Percentiles rank a stretch among this genome's conserved stretches.
phyloP scores from a whole-genome alignment of 2,888 invertebrate genomes.

The Pristionchus exspectatus region DNA sequence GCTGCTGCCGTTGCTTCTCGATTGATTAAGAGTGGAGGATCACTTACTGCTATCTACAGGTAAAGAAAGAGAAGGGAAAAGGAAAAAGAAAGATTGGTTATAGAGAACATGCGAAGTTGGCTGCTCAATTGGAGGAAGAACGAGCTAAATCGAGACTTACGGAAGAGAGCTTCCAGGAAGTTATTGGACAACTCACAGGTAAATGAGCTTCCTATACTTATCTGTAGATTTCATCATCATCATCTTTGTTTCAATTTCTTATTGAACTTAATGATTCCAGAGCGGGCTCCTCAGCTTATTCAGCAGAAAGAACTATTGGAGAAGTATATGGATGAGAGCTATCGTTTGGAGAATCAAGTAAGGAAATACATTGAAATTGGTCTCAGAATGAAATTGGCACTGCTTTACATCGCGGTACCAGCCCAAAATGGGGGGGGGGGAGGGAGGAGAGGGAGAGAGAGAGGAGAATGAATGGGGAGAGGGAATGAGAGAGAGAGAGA shows the following conservation, averaged over 20 bases:
- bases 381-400: too few relatives aligned
- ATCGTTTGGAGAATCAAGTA: slow-evolving; percentile 57
- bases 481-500: too few relatives aligned
- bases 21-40: slow-evolving; percentile 68
- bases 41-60: slow-evolving; percentile 67
- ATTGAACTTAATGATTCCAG: slow-evolving; percentile 36
- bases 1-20: slow-evolving; percentile 72
- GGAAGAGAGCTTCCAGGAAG: slow-evolving; percentile 68
- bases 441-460: too few relatives aligned
- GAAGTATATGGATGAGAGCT: slow-evolving; percentile 58
- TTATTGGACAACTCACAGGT: slow-evolving; percentile 66
- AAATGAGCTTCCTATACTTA: not conserved
- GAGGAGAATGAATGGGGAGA: not conserved
- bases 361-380: too few relatives aligned
- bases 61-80: not conserved
- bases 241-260: not conserved
- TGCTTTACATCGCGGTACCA: too few relatives aligned
- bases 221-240: too few relatives aligned
- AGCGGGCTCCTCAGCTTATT: slow-evolving; percentile 58
- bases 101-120: slow-evolving; percentile 69
- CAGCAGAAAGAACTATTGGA: slow-evolving; percentile 45
- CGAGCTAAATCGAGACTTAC: slow-evolving; percentile 62
- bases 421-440: too few relatives aligned
- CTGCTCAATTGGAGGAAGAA: slow-evolving; percentile 67
- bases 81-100: not conserved